Conservation (phyloP, 2,888 invertebrate genomes). For the Drosophila anomalipes region DNA sequence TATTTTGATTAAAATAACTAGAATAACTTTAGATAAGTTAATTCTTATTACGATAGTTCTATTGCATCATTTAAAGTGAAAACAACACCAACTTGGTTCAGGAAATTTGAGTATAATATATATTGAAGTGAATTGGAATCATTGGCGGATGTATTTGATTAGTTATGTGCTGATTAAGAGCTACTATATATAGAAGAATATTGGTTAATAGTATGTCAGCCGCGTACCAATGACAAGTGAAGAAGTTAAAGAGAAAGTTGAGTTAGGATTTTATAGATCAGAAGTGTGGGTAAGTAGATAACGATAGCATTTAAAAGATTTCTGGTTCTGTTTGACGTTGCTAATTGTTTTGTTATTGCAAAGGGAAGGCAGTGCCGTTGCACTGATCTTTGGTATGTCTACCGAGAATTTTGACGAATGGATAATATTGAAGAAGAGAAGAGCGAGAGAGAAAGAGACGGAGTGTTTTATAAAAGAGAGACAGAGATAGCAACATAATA, state of each 20-base stretch:
- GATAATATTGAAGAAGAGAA: constrained; percentile 61
- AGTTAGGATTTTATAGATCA: constrained; percentile 57
- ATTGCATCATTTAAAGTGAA: constrained; percentile 49
- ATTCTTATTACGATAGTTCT: constrained; percentile 23
- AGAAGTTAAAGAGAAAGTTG: constrained; percentile 60
- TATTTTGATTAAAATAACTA: neutral
- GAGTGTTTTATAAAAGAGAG: constrained; percentile 37
- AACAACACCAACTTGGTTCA: constrained; percentile 38
- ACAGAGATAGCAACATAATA: constrained; percentile 73
- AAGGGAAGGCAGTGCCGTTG: constrained; percentile 21
- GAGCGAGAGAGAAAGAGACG: constrained; percentile 44
- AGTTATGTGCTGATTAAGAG: constrained; percentile 36
- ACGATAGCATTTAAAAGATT: constrained; percentile 84
- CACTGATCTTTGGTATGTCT: constrained; percentile 44
- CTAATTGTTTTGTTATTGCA: constrained; percentile 26
- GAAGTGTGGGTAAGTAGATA: constrained; percentile 75
- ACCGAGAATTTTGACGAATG: constrained; percentile 50
- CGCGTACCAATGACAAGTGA: constrained; percentile 51
- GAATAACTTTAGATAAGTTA: neutral
- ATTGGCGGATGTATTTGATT: constrained; percentile 43
- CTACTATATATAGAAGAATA: constrained; percentile 26
- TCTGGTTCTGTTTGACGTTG: constrained; percentile 52
- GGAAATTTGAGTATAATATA: constrained; percentile 31
- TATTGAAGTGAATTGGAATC: constrained; percentile 64
- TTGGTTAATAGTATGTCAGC: constrained; percentile 30